These are phyloP conservation scores for Euspilapteryx auroguttella DNA, from an alignment of 2,888 invertebrate species.

Conservation along the genomic window DNA sequence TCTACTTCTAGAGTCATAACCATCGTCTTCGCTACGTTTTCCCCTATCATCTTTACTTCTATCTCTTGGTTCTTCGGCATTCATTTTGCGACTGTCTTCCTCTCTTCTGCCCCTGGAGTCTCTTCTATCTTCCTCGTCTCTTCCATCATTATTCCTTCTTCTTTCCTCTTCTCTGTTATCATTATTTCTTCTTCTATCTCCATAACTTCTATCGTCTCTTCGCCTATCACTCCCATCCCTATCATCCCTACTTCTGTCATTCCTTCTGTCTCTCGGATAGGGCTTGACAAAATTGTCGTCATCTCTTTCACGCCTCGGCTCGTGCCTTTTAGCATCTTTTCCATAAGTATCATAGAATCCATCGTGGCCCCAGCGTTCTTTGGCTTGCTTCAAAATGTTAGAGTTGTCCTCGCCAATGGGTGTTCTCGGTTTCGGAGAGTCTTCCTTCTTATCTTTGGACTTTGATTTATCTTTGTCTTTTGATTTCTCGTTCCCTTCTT, in stretches of 20 bases:
- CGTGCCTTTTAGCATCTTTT: conserved; percentile 25
- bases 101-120: conserved; percentile 6
- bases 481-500: conserved; percentile 16
- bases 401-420: conserved; percentile 13
- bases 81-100: conserved; percentile 7
- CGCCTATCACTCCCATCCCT: conserved; percentile 5
- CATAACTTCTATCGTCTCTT: background rate
- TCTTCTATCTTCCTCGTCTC: conserved; percentile 2
- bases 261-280: conserved; percentile 8
- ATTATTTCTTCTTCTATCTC: conserved; percentile 2
- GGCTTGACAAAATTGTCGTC: conserved; percentile 19
- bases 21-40: conserved; percentile 6
- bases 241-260: conserved; percentile 6
- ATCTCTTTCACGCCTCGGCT: conserved; percentile 18
- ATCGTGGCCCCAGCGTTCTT: conserved; percentile 43
- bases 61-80: conserved; percentile 8
- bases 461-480: conserved; percentile 23
- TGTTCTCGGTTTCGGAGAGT: too few relatives aligned
- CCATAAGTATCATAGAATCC: conserved; percentile 49
- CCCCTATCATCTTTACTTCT: conserved; percentile 8
- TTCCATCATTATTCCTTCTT: conserved; percentile 2
- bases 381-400: conserved; percentile 14
- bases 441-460: conserved; percentile 17
- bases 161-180: conserved; percentile 8
- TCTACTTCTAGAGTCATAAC: background rate